Percentiles rank a stretch among this genome's conserved stretches.
Evolutionary conservation across 2,113 vertebrate genomes (phyloP).

Genomic region (Tympanuchus pallidicinctus): DNA sequence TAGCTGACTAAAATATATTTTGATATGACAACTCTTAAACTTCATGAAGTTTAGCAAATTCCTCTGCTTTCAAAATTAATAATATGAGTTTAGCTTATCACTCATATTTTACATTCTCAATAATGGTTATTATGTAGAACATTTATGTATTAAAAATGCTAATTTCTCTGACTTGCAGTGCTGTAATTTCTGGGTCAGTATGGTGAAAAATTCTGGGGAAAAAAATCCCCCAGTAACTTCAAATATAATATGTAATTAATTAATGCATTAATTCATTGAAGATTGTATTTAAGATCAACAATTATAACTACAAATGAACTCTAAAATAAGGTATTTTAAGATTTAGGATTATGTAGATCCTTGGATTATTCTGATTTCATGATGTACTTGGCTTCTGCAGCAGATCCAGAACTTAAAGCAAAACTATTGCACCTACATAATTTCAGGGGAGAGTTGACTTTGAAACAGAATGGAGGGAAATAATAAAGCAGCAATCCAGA

Average conservation of each 20-base stretch:
- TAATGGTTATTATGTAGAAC: background rate
- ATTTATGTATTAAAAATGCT: background rate
- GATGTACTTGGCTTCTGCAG: background rate
- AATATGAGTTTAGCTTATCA: background rate
- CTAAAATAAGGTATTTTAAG: background rate
- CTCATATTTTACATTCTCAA: background rate
- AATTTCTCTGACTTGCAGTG: background rate
- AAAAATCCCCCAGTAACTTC: background rate
- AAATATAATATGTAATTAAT: background rate
- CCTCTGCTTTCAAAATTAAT: background rate
- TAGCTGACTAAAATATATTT: background rate
- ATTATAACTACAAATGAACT: background rate
- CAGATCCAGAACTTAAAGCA: background rate
- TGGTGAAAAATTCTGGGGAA: background rate
- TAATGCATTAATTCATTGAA: background rate
- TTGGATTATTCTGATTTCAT: background rate
- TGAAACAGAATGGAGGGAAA: background rate
- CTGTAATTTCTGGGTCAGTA: background rate
- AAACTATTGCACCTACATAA: background rate
- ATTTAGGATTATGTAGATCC: background rate
- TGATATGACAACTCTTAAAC: background rate
- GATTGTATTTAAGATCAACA: background rate
- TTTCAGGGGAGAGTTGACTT: fast-evolving
- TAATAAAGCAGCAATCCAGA: background rate
- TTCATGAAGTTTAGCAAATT: background rate